Evolutionary conservation across 2,113 vertebrate species (phyloP), one percentile per base, ranked within the genome.

Genomic region (Panurus biarmicus): DNA sequence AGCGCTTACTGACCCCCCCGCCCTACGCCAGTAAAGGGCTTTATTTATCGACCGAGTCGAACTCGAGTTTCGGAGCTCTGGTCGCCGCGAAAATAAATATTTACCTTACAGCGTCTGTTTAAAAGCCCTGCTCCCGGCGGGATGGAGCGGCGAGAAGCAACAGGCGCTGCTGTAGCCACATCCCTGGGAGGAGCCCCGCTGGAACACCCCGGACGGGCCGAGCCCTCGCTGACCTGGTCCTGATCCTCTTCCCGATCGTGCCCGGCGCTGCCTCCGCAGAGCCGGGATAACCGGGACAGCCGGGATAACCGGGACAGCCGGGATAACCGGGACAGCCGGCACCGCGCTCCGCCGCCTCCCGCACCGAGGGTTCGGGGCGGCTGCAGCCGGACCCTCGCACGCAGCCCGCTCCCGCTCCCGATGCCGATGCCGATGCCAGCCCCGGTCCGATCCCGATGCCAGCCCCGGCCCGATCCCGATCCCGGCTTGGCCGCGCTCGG

Each of bases 121-220:
- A 14, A 62, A 60, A 84, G 51, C 42, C 26, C 66, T 3, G 61
- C 82, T 76, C 31, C 64, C 64, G 19, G 22, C n/a, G 14, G 71
- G 2, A 23, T 4, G 74, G 10, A 12, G 62, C 48, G 10, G 25
- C 16, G 25, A 75, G 60, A 28, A 65, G 85, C 82, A 26, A 50
- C 62, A 36, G 62, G 89, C 28, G 2, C 1, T 2, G 64, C 6
- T 1, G 45, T 4, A 5, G 23, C 57, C 53, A 0, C 65, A 7
- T 66, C 33, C 17, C 36, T 50, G 23, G n/a, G 17, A 51, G 73
- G 11, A 28, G 28, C 31, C 23, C 18, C 48, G 3, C 24, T 4
- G 11, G 5, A 26, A 14, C 44, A 11, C 3, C 14, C 61, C 18
- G 19, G 8, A 12, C 22, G 15, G 24, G 19, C 61, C 50, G 64